These are phyloP conservation scores for Hystrix cristata DNA, from an alignment of 2,113 vertebrate species.

Conservation along the genomic window DNA sequence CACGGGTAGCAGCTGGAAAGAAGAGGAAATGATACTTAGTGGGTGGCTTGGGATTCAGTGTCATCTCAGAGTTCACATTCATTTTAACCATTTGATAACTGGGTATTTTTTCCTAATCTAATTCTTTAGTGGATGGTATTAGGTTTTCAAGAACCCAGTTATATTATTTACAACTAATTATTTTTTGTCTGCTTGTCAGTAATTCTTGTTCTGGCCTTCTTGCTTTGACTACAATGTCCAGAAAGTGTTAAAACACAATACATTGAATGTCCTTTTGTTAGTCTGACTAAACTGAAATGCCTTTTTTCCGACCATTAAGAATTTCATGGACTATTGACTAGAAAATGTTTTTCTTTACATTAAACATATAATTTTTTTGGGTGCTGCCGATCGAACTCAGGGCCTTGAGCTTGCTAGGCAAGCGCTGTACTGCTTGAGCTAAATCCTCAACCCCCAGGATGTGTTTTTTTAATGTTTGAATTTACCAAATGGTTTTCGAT, in stretches of 20 bases:
- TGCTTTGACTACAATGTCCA: slow-evolving; percentile 34
- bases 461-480: slow-evolving; percentile 9
- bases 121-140: slow-evolving; percentile 51
- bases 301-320: not conserved
- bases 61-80: not conserved
- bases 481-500: slow-evolving; percentile 30
- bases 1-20: not conserved
- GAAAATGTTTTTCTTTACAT: not conserved
- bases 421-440: no score
- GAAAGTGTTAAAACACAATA: not conserved
- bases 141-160: slow-evolving; percentile 40
- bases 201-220: slow-evolving; percentile 11
- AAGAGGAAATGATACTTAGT: not conserved
- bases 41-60: not conserved
- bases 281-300: not conserved
- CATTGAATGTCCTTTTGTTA: not conserved
- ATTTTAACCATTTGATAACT: slow-evolving; percentile 1
- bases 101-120: not conserved
- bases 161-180: slow-evolving; percentile 2
- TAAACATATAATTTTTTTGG: not conserved
- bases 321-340: not conserved
- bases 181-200: not conserved
- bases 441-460: not conserved
- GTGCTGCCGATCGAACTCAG: no score
- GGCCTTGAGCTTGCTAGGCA: no score